Evolutionary conservation across 2,888 invertebrate species (phyloP), one percentile per base, ranked within the genome.

Genomic region (Poecilobothrus nobilitatus): DNA sequence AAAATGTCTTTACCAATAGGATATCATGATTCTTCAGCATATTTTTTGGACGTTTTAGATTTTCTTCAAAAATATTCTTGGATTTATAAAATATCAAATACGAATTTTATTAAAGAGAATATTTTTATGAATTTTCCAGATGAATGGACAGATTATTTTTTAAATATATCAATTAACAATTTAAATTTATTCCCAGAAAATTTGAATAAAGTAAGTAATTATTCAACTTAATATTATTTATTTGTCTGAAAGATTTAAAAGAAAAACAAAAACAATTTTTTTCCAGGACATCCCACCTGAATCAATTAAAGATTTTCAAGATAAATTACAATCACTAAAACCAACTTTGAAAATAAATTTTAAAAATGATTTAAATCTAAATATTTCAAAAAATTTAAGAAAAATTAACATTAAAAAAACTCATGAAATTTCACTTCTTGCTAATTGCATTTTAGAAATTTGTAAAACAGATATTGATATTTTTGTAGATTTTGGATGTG

Each of bases 401-500:
- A 78, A 83, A 18, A 76, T 90, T 67, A 85, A 84, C 72, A 72
- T 74, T 0, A 92, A 92, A 75, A 92, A 92, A 77, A 83, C 84
- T 70, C 90, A 91, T 72, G 92, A 92, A 82, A 88, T 92, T 65
- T 73, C 84, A 15, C 81, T 84, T 73, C 79, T 92, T 66, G 85
- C 89, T 2, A 80, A 84, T 44, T 80, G 87, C 8, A 77, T 82
- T 65, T 34, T 75, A 22, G 69, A 69, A 1, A 71, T 73, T 18
- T 76, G 77, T 74, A 73, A 76, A n/a, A 73, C 80, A 9, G 77
- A 80, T 9, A 84, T 86, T 69, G 78, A 84, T 66, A 79, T 84
- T 2, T 81, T 92, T 22, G 83, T 92, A 0, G 92, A 92, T 79
- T 84, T 92, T 74, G 92, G 92, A 18, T 86, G 88, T 20, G 92